Evolutionary conservation across 2,113 vertebrate species (phyloP).

Genomic region (Hyperopisus bebe): DNA sequence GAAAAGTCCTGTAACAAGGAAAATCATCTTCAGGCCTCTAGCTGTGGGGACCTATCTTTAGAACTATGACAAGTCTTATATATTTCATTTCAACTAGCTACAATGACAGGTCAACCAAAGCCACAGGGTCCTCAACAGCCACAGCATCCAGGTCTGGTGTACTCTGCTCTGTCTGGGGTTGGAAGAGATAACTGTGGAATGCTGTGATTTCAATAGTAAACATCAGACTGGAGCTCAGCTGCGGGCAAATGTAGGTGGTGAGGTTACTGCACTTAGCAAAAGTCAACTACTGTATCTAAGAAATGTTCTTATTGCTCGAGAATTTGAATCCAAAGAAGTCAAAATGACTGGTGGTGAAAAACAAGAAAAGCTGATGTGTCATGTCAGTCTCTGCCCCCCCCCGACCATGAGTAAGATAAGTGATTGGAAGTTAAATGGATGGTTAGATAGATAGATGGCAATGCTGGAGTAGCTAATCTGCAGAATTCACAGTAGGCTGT

Average conservation of each 20-base stretch:
- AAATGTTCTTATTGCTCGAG: not conserved
- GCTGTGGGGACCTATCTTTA: not conserved
- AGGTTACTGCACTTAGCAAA: not conserved
- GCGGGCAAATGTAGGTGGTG: not conserved
- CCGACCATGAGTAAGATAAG: not conserved
- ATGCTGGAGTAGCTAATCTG: not conserved
- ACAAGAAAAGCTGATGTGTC: not conserved
- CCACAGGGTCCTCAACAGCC: conserved; percentile 73
- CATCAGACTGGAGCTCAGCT: not conserved
- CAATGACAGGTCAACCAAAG: conserved; percentile 39
- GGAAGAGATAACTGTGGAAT: not conserved
- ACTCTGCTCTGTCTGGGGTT: conserved; percentile 77
- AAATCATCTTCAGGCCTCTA: not conserved
- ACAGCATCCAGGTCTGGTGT: conserved; percentile 76
- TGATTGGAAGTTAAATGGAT: not conserved
- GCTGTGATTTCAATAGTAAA: not conserved
- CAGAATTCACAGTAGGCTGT: not conserved
- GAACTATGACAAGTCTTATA: not conserved
- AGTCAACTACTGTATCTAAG: not conserved
- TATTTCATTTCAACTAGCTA: not conserved
- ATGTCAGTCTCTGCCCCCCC: not conserved
- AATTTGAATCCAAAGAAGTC: not conserved
- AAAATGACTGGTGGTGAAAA: not conserved
- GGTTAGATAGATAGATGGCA: not conserved
- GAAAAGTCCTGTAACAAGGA: not conserved